Base-by-base conservation (phyloP, 2,113 vertebrate genomes). In the Speoplatyrhinus poulsoni region DNA sequence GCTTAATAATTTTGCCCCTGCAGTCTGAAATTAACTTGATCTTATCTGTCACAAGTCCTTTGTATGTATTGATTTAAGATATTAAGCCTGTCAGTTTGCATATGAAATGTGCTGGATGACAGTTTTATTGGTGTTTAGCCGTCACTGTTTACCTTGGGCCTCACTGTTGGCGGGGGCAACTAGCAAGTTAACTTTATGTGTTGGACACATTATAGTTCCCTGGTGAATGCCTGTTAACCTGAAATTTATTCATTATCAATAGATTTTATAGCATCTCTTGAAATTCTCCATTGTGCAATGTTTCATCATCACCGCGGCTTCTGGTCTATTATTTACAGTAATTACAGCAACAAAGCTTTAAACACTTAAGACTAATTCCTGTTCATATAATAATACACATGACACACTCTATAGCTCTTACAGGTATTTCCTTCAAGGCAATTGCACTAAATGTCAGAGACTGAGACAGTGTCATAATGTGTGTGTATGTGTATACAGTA, bases 1-100 rank as follows among this genome's bases (percentile, higher is more conserved):
- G 85, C 85, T 89, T 90, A 90, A 91, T 92, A 67, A 89, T 90
- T 93, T 88, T 80, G 55, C 68, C 67, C 74, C 75, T 32, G 79
- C 82, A 82, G 79, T 50, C 84, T 89, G 87, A 92, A 92, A 93
- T 91, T 81, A 91, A 83, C 83, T 82, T 82, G 86, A 92, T 93
- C 72, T 81, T 90, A 91, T 93, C 91, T 86, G 88, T 87, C 85
- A 72, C 76, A 67, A 48, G 53, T 85, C 78, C 81, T 88, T 90
- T 88, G 86, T 85, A 69, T 33, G 71, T 81, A 90, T 90, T 85
- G 90, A 92, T 90, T 89, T 83, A 87, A 88, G 87, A 89, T 90
- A 90, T 90, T 89, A 89, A 70, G 81, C 72, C 79, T 85, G 91
- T 88, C 91, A 81, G 83, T 75, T 58, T 69, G 82, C 81, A 83